Base-by-base conservation (phyloP, 2,113 vertebrate genomes). In the Colistium nudipinnis region DNA sequence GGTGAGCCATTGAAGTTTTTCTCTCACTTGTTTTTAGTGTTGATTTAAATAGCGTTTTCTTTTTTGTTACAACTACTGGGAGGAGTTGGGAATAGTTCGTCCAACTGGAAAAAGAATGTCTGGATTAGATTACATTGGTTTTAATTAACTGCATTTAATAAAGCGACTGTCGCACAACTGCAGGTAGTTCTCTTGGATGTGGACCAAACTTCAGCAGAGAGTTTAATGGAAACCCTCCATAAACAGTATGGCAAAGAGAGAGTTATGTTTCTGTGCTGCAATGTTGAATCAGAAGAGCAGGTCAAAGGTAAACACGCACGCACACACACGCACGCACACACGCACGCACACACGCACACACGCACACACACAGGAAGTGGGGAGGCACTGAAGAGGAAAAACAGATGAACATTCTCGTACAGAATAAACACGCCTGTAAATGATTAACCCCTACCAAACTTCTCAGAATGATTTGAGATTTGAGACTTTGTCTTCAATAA, bases 111-210 rank as follows among this genome's bases (percentile, higher is more conserved):
- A 38, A 4, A 44, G 20, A 10, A 25, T 16, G 28, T 54, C 19
- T 47, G 44, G 22, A 14, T 20, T 25, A 10, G 45, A 24, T 24
- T 17, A 28, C 25, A 36, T 4, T 8, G 13, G 13, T 25, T 38
- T 38, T 17, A 59, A 3, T 17, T 6, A 33, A 16, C 9, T 17
- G 19, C n/a, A 4, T 4, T 13, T 19, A 39, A 25, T 48, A 38
- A 57, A 28, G n/a, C 6, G 0, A 38, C 20, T 31, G 4, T 12
- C 11, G 0, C 8, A 38, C 4, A 12, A 4, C 7, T 56, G 3
- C 70, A 93, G 92, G 92, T 91, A 0, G 83, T 62, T 17, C 27
- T 93, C 19, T 19, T 92, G 69, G 92, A 93, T 17, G 8, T 88
- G 3, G 87, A 90, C 8, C 62, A 80, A 62, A 7, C 48, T 1